Conservation (phyloP, 2,888 invertebrate genomes). For the Neocrepidodera transversa region DNA sequence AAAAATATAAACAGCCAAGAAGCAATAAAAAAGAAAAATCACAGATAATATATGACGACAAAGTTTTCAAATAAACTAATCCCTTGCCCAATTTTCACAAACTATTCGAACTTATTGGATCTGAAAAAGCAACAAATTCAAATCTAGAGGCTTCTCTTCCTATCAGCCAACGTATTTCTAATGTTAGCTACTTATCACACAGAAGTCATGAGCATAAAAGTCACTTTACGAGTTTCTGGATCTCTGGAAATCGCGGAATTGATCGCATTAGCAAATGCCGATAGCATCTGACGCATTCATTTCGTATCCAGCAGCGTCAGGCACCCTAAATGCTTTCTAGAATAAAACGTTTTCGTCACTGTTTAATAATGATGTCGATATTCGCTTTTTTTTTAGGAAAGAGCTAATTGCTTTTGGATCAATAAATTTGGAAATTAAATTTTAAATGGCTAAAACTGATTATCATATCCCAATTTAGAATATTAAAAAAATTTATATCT, state of each 20-base stretch:
- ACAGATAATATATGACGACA: not conserved
- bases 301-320: constrained; percentile 16
- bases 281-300: constrained; percentile 46
- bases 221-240: constrained; percentile 43
- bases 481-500: too few species aligned
- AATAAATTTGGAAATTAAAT: too few species aligned
- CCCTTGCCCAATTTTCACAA: not conserved
- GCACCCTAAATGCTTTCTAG: constrained; percentile 22
- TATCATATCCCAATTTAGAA: too few species aligned
- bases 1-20: too few species aligned
- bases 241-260: constrained; percentile 47
- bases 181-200: constrained; percentile 40
- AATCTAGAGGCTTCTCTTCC: not conserved
- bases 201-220: constrained; percentile 43
- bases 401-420: not conserved
- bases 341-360: not conserved
- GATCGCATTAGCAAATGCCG: constrained; percentile 50
- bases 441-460: too few species aligned
- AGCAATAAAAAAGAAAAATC: too few species aligned
- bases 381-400: not conserved
- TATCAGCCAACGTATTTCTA: constrained; percentile 24
- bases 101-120: not conserved
- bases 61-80: not conserved
- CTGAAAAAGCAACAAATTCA: constrained; percentile 4
- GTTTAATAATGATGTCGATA: not conserved